Evolutionary conservation across 2,888 invertebrate species (phyloP).

Genomic region (Ophion obscuratus): DNA sequence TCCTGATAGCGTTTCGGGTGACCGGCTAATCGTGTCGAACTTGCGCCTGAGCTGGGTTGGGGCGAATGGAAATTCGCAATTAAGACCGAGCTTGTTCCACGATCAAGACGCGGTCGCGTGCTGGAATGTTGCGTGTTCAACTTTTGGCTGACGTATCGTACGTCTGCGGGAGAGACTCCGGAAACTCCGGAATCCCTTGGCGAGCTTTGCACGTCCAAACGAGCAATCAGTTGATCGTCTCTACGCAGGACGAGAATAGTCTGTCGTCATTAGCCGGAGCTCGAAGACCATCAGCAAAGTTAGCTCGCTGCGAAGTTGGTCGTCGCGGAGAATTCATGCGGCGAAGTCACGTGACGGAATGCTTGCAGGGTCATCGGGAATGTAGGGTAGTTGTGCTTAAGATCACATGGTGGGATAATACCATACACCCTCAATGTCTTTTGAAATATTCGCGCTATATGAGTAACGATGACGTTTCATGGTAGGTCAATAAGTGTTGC

Average conservation of each 20-base stretch:
- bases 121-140: neutral
- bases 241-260: conserved; percentile 5
- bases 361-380: too few relatives aligned
- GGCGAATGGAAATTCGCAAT: conserved; percentile 15
- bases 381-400: too few relatives aligned
- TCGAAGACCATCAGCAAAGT: conserved; percentile 12
- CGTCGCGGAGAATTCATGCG: neutral
- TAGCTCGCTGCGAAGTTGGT: conserved; percentile 1
- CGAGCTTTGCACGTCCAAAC: neutral
- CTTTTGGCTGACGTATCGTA: neutral
- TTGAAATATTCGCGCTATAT: too few relatives aligned
- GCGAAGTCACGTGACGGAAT: too few relatives aligned
- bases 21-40: neutral
- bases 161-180: too few relatives aligned
- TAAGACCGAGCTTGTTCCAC: neutral
- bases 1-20: neutral
- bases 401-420: too few relatives aligned
- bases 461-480: too few relatives aligned
- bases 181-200: conserved; percentile 1
- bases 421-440: too few relatives aligned
- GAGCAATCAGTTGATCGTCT: conserved; percentile 21
- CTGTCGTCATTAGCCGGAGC: conserved; percentile 7
- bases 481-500: too few relatives aligned
- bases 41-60: too few relatives aligned
- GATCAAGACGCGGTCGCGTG: neutral